Base-by-base conservation (phyloP, 2,888 invertebrate genomes). In the Rapana venosa region DNA sequence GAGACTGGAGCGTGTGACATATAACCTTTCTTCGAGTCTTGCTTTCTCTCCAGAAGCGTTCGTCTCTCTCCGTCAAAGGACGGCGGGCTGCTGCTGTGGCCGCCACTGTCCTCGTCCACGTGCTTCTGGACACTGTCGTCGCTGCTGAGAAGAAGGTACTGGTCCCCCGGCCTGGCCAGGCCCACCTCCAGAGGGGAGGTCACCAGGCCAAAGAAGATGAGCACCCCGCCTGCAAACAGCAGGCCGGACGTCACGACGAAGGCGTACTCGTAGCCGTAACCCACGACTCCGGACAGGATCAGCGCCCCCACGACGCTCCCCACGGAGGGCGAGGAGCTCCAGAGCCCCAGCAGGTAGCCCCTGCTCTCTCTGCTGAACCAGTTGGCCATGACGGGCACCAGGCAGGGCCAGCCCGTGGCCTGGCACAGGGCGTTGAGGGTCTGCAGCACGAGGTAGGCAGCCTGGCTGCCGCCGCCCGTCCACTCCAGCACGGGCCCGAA, bases 291-390 rank as follows among this genome's bases (percentile, higher is more conserved):
- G 0, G 96, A 95, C 22, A 96, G 96, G 92, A 96, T 93, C 35
- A 96, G 93, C 30, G 96, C 95, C 58, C 97, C 97, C 74, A 97
- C 94, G 81, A 97, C 97, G 92, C 97, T 97, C 36, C 97, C 97
- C 56, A 96, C 96, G 70, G 96, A 96, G n/a, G 96, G 96, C 93
- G 96, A 97, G 1, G 96, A 95, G 90, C 96, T 96, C 97, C 97
- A 97, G 20, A 96, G 90, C 35, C 97, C 97, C 92, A 97, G 94
- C 5, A 96, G 94, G 74, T 96, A 94, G n/a, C 97, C 97, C 32
- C 96, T 96, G 92, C 95, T 95, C 89, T 94, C 93, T 92, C 95
- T 94, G 17, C 95, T 96, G 94, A 96, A 96, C 97, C 97, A 97
- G 93, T 96, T 96, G 6, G 96, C 96, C 96, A 97, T 96, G 85